phyloP scores from a whole-genome alignment of 1,140 invertebrate genomes.

The Phymorhynchus buccinoides region DNA sequence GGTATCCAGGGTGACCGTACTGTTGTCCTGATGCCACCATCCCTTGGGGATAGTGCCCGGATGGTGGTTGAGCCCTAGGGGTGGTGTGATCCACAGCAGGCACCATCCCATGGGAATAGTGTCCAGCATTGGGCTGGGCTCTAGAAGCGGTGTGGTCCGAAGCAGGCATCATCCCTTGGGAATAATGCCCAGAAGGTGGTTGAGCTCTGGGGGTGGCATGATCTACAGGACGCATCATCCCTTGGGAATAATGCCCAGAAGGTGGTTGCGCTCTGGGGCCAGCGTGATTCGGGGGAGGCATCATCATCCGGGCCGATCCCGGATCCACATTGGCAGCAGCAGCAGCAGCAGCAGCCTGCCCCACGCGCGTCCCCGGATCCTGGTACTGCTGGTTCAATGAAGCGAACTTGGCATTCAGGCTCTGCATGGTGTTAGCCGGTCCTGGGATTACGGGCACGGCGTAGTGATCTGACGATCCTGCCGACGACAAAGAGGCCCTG shows the following conservation, averaged over 20 bases:
- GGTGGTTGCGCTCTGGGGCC: too few relatives aligned
- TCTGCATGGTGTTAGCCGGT: slow-evolving; percentile 79
- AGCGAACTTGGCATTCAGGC: slow-evolving; percentile 84
- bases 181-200: neutral
- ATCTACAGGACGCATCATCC: neutral
- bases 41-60: neutral
- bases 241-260: too few relatives aligned
- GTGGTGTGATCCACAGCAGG: neutral
- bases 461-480: slow-evolving; percentile 38
- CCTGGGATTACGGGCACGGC: slow-evolving; percentile 35
- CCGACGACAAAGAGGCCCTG: neutral
- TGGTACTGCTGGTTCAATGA: slow-evolving; percentile 47
- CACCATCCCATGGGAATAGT: too few relatives aligned
- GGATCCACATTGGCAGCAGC: slow-evolving; percentile 14
- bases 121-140: too few relatives aligned
- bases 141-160: too few relatives aligned
- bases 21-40: neutral
- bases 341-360: neutral
- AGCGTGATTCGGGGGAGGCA: slow-evolving; percentile 31
- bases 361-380: slow-evolving; percentile 21
- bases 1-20: neutral
- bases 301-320: slow-evolving; percentile 34
- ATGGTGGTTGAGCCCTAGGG: too few relatives aligned
- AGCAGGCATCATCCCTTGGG: neutral
- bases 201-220: too few relatives aligned